A percentile compares a stretch with the other conserved stretches of the same genome.
Evolutionary conservation across 2,888 invertebrate species (phyloP).

Genomic region (Helleia helle): DNA sequence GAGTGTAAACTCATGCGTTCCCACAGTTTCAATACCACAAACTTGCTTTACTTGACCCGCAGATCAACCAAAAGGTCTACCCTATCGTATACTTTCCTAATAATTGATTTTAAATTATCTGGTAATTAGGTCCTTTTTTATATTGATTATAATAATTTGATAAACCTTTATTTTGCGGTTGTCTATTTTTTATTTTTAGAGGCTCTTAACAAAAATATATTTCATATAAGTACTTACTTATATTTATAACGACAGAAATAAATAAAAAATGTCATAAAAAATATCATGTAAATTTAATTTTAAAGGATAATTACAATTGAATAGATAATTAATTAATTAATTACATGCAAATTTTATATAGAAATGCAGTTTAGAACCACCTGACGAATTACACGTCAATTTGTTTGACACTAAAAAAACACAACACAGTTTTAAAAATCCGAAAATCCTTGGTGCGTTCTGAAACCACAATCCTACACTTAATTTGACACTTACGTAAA

Average conservation of each 20-base stretch:
- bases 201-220: no score
- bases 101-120: slow-evolving; percentile 5
- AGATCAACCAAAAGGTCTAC: slow-evolving; percentile 25
- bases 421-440: slow-evolving; percentile 20
- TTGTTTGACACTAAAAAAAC: slow-evolving; percentile 19
- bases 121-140: background rate
- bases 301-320: no score
- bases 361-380: slow-evolving; percentile 63
- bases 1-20: slow-evolving; percentile 11
- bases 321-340: slow-evolving; percentile 6
- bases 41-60: slow-evolving; percentile 26
- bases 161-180: no score
- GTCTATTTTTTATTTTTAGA: background rate
- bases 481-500: slow-evolving; percentile 69
- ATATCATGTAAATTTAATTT: no score
- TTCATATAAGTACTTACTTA: no score
- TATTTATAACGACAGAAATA: no score
- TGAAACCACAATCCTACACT: slow-evolving; percentile 59
- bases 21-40: slow-evolving; percentile 21
- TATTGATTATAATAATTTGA: background rate
- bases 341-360: slow-evolving; percentile 42
- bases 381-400: slow-evolving; percentile 23
- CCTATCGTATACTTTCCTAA: slow-evolving; percentile 12
- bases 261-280: no score
- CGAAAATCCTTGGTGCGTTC: slow-evolving; percentile 46